Evolutionary conservation across 1,140 invertebrate genomes (phyloP), one percentile per base, ranked within the genome.

Genomic region (Drosophila kanapiae): DNA sequence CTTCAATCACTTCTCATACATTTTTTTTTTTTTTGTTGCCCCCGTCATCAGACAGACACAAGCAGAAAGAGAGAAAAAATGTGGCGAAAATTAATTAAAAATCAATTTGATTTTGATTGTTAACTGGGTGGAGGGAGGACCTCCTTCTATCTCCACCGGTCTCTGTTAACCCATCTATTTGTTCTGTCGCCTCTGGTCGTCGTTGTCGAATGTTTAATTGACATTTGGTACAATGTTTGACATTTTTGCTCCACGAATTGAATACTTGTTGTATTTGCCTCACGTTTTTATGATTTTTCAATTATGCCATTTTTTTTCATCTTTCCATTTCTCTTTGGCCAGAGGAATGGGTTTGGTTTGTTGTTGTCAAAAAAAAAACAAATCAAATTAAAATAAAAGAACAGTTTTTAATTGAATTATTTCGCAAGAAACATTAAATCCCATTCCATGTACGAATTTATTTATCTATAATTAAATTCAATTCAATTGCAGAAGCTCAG

Each of bases 61-160:
- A 37, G 38, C 16, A 38, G 38, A 79, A 47, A 60, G 43, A 65
- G 33, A 67, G 45, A 74, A 88, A 90, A 90, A 85, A 90, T 79
- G 85, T 90, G 85, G 87, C 81, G 78, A 90, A 90, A 90, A 90
- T 90, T 90, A 90, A 90, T 90, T 90, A 90, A 90, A 90, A 90
- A 90, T 90, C 85, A 90, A 90, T 90, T 90, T 90, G 78, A 90
- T 85, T 90, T 90, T 90, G 81, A 90, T 90, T 90, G 85, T 90
- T 90, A 70, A 80, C 68, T 57, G 71, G 33, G 37, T 47, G 14
- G 0, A 10, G 6, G n/a, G n/a, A n/a, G n/a, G n/a, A n/a, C n/a
- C 43, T 16, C 40, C 18, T 18, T 6, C 43, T 43, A 62, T 48
- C 51, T 16, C 8, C 23, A 16, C 27, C 29, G 40, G n/a, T 18